Base-by-base conservation (phyloP, 2,888 invertebrate species). In the Agelastica alni region DNA sequence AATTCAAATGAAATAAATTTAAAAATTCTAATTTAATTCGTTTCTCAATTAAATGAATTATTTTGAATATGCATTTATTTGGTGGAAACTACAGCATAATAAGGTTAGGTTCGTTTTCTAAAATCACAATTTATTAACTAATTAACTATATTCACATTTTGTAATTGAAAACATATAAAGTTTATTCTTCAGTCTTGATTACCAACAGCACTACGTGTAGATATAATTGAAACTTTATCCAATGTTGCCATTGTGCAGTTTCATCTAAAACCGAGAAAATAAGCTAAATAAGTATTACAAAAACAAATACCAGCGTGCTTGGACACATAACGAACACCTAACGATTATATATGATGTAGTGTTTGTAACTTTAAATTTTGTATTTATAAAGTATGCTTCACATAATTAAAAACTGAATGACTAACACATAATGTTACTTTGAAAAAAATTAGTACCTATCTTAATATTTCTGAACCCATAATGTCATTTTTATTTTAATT, bases 251-350 rank as follows among this genome's bases (percentile, higher is more conserved):
- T 51, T 41, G 48, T 54, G 52, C 52, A 37, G 53, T 59, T 53
- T 59, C 53, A 59, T 59, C 56, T 59, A 59, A 56, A 59, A 59
- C 43, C 28, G 54, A 34, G 14, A 60, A 55, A 59, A 59, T 39
- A 56, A 28, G 30, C 16, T 45, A 52, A 6, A 36, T 9, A 36
- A 36, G 13, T 13, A 36, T 36, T 13, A 16, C 26, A 7, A 26
- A 6, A 7, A 26, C 26, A 26, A 3, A 7, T 26, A 26, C 26
- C 9, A 7, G 26, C 9, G 26, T 7, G 7, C 6, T 26, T 9
- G 6, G 9, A 26, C 26, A 26, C 9, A 26, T 6, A 26, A 26
- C 26, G 26, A 26, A 26, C 9, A 26, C 9, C 26, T 26, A 26
- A 26, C 26, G 9, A 6, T 26, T 26, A 26, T 26, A 7, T n/a